These are phyloP conservation scores for Gallinago undulata DNA, from an alignment of 2,113 vertebrate species.

Conservation along the genomic window DNA sequence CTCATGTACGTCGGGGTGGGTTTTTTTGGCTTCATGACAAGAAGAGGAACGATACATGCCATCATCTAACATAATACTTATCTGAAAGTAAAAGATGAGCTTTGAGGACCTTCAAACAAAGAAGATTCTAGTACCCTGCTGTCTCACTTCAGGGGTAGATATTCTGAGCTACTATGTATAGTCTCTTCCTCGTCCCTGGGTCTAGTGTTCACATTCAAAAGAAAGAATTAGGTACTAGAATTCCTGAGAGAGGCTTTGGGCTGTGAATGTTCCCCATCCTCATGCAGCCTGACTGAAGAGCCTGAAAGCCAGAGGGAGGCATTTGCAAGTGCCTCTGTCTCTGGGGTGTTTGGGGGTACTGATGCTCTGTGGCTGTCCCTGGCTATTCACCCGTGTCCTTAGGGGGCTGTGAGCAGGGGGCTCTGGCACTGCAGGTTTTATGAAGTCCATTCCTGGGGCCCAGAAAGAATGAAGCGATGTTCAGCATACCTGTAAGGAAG, in stretches of 20 bases:
- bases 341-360: not conserved
- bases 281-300: not conserved
- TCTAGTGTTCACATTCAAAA: not conserved
- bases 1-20: not conserved
- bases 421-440: not conserved
- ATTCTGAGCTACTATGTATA: not conserved
- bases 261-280: not conserved
- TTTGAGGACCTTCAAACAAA: not conserved
- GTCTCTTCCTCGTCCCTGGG: not conserved
- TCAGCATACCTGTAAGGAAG: not conserved
- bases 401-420: not conserved
- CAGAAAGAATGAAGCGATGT: not conserved
- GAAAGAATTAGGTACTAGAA: not conserved
- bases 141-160: not conserved
- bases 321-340: no score
- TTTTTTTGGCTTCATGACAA: not conserved
- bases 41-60: not conserved
- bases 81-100: not conserved
- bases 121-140: not conserved
- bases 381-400: not conserved
- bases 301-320: rapidly evolving
- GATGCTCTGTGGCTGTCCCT: rapidly evolving
- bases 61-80: not conserved
- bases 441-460: not conserved
- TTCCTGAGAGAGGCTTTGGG: not conserved